These are phyloP conservation scores for Pentalonia nigronervosa DNA, from an alignment of 1,140 invertebrate genomes.

Conservation along the genomic window DNA sequence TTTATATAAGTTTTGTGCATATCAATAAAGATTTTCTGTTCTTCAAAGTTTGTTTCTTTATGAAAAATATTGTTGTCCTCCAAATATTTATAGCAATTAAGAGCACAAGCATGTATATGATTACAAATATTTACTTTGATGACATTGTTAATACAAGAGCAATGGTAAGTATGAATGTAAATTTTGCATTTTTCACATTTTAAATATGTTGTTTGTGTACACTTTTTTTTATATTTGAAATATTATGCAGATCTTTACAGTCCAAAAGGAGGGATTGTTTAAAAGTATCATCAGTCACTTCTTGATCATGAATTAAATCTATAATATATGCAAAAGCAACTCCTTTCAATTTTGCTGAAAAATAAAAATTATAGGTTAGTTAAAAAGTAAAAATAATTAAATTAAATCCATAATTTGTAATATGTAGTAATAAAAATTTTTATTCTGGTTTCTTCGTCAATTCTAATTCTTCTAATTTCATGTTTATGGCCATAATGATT, in stretches of 20 bases:
- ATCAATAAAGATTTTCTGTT: not conserved
- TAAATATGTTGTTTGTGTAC: not conserved
- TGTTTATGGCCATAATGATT: slow-evolving; percentile 35
- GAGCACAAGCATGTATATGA: slow-evolving; percentile 12
- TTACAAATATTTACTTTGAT: slow-evolving; percentile 10
- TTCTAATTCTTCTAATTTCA: slow-evolving; percentile 35
- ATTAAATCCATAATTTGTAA: not conserved
- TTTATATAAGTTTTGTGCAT: not conserved
- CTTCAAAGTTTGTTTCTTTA: not conserved
- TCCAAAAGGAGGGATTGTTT: slow-evolving; percentile 33
- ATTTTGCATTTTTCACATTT: slow-evolving; percentile 2
- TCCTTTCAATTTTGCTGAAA: slow-evolving; percentile 52
- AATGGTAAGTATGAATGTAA: not conserved
- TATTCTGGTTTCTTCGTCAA: not conserved
- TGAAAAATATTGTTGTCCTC: not conserved
- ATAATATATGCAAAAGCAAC: slow-evolving; percentile 23
- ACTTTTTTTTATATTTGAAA: not conserved
- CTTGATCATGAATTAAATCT: slow-evolving; percentile 33
- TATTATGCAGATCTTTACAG: slow-evolving; percentile 45
- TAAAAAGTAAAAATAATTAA: too few species aligned
- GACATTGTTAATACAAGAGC: slow-evolving; percentile 17
- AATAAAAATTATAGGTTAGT: too few species aligned
- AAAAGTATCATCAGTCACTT: not conserved
- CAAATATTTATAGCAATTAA: not conserved
- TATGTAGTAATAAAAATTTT: slow-evolving; percentile 34